A percentile compares a stretch with the other conserved stretches of the same genome.
These are phyloP conservation scores for Salmo trutta DNA, from an alignment of 2,797 vertebrate genomes.

Conservation along the genomic window DNA sequence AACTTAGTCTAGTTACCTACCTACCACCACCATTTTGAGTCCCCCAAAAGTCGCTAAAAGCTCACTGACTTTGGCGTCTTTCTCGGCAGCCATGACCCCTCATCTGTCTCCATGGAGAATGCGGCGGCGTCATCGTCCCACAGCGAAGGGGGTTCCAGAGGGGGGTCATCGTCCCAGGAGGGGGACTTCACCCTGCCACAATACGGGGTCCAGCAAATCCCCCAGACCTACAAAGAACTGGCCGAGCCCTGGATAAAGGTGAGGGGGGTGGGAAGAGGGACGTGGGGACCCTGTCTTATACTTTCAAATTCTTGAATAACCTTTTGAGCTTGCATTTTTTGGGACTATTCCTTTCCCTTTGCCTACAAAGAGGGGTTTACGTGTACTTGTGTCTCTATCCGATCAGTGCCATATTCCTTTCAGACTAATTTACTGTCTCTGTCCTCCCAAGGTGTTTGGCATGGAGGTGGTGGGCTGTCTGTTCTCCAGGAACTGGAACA, in stretches of 20 bases:
- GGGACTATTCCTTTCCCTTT: too few species aligned
- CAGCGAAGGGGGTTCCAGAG: slow-evolving; percentile 69
- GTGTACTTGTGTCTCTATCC: not conserved
- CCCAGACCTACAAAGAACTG: slow-evolving; percentile 80
- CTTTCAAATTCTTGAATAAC: too few species aligned
- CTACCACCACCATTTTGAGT: not conserved
- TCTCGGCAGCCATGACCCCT: slow-evolving; percentile 78
- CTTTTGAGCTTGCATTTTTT: too few species aligned
- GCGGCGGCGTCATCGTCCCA: slow-evolving; percentile 58
- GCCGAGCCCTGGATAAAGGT: slow-evolving; percentile 91
- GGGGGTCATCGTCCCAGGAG: slow-evolving; percentile 60
- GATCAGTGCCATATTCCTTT: too few species aligned
- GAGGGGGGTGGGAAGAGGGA: not conserved
- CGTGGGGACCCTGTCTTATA: not conserved
- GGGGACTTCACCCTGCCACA: slow-evolving; percentile 80
- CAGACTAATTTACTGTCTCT: not conserved
- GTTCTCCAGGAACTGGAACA: slow-evolving; percentile 91
- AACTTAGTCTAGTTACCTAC: not conserved
- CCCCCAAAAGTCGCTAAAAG: not conserved
- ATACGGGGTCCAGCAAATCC: slow-evolving; percentile 85
- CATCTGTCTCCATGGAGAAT: slow-evolving; percentile 73
- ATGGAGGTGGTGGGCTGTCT: slow-evolving; percentile 89
- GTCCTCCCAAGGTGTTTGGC: slow-evolving; percentile 80
- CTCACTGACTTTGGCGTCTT: not conserved
- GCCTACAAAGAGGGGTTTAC: too few species aligned